Evolutionary conservation across 2,797 vertebrate genomes (phyloP).

Genomic region (Catharus ustulatus): DNA sequence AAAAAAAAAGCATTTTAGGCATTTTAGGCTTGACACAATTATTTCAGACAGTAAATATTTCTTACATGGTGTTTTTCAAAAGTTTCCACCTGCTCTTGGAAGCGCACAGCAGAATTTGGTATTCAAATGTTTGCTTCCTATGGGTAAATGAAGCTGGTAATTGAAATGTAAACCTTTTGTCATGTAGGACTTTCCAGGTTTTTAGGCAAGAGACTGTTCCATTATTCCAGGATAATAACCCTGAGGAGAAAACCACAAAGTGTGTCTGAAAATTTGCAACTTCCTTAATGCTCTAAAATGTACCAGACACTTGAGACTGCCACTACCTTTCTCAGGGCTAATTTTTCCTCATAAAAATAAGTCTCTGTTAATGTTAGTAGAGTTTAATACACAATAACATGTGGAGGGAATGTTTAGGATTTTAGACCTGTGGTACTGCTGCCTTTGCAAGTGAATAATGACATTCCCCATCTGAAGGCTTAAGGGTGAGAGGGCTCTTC

Average conservation of each 20-base stretch:
- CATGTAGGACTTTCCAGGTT: neutral
- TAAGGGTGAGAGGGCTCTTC: neutral
- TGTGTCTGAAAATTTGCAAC: constrained; percentile 6
- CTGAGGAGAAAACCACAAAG: constrained; percentile 7
- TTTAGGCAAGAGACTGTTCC: constrained; percentile 27
- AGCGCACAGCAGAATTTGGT: neutral
- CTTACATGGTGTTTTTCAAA: neutral
- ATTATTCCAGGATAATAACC: constrained; percentile 34
- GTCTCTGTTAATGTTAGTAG: neutral
- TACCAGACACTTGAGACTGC: neutral
- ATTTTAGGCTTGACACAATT: neutral
- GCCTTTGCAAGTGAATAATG: neutral
- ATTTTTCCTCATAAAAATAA: neutral
- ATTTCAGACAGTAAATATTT: neutral
- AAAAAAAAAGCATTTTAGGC: neutral
- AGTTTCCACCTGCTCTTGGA: neutral
- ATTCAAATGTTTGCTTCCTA: constrained; percentile 16
- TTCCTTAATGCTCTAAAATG: neutral
- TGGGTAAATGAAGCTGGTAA: constrained; percentile 6
- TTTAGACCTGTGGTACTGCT: neutral
- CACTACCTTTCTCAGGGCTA: neutral
- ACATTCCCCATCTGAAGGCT: neutral
- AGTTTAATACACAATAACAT: neutral
- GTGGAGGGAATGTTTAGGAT: neutral
- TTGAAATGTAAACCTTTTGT: constrained; percentile 52